Evolutionary conservation across 2,888 invertebrate species (phyloP).

Genomic region (Agrotis segetum): DNA sequence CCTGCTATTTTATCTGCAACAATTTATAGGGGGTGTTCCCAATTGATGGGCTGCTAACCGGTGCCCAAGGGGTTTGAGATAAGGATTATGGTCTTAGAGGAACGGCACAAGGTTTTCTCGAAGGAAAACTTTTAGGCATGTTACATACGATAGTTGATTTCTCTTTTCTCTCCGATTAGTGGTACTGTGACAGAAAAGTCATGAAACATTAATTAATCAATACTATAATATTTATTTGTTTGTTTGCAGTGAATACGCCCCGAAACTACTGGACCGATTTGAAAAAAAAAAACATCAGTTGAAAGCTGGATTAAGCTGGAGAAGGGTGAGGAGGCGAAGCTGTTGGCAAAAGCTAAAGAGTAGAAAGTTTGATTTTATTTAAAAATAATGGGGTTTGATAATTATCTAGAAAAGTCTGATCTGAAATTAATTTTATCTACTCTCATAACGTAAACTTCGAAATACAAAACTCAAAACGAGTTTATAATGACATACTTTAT

Average conservation of each 20-base stretch:
- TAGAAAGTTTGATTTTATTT: not conserved
- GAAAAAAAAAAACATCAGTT: no score
- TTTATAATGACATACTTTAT: no score
- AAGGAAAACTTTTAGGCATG: slow-evolving; percentile 58
- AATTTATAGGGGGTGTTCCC: slow-evolving; percentile 78
- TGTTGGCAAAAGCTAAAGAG: not conserved
- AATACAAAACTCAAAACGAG: no score
- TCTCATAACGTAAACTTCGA: no score
- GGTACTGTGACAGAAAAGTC: not conserved
- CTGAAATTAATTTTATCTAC: no score
- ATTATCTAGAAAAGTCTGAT: no score
- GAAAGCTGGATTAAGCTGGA: no score
- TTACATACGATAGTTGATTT: slow-evolving; percentile 51
- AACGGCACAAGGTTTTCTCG: slow-evolving; percentile 66
- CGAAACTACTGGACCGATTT: no score
- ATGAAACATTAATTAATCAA: not conserved
- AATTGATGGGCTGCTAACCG: slow-evolving; percentile 84
- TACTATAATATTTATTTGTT: no score
- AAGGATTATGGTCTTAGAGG: slow-evolving; percentile 80
- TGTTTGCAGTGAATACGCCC: no score
- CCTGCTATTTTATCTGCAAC: slow-evolving; percentile 77
- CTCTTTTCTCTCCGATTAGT: not conserved
- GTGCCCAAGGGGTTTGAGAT: slow-evolving; percentile 76
- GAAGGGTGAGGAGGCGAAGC: no score
- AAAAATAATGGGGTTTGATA: no score